Evolutionary conservation across 2,113 vertebrate species (phyloP), one percentile per base, ranked within the genome.

Genomic region (Irena cyanogastra): DNA sequence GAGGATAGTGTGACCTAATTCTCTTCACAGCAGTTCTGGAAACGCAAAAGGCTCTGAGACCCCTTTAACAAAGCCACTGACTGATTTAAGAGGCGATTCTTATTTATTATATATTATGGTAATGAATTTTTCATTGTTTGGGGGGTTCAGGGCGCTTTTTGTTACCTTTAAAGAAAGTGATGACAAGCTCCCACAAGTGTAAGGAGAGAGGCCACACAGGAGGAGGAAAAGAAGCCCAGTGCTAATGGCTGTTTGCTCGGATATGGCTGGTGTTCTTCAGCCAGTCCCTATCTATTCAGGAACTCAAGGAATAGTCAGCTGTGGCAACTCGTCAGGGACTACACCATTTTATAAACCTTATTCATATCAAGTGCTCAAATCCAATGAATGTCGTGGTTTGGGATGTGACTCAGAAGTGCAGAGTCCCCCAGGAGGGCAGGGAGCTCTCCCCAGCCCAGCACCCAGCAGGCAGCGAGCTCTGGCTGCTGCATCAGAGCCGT

Each of bases 71-170:
- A 27, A 87, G 80, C 45, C 63, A 85, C 63, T 74, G 89, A 78
- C 63, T 91, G 80, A 97, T 91, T 94, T 94, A 96, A 96, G 86
- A 95, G 88, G 83, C 41, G 24, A 71, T 77, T 96, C 63, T 88
- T 96, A 95, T 95, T 96, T 95, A 93, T 95, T 90, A 91, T 71
- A 79, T 68, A 54, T 92, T 86, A 93, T 81, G 70, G 89, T 91
- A 85, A 95, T 95, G 86, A 81, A 86, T 96, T 97, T 97, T 95
- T 95, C 83, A 89, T 95, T 96, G 85, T 91, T 89, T 91, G 83
- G 83, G 83, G 95, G 66, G 91, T 97, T 92, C 87, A 80, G 53
- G 30, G 53, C 45, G 71, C 83, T 86, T 96, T 94, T 70, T 79
- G 64, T 95, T 96, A 93, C 94, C 89, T 95, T 95, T 94, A 85